Base-by-base conservation (phyloP, 2,113 vertebrate species). In the Junco hyemalis region DNA sequence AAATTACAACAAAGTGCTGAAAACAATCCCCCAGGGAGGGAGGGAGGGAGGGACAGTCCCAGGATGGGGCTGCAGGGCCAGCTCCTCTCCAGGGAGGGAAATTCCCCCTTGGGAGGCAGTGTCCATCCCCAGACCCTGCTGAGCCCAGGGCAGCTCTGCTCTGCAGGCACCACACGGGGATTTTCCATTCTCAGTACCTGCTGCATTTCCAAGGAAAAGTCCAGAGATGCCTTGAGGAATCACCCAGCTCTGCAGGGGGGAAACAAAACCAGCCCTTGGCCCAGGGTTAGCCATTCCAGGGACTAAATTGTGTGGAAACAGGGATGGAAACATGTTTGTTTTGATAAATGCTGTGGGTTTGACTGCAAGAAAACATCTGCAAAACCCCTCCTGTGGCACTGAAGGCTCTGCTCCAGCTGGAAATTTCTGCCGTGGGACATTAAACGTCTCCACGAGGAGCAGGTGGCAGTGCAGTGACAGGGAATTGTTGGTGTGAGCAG, bases 171-270 rank as follows among this genome's bases (percentile, higher is more conserved):
- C 13, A 25, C 11, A 28, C 33, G 8, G 25, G 47, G 45, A 36
- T 13, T 63, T 44, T 19, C 28, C 25, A 24, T 7, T 0, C 11
- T 38, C 19, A 20, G 3, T 0, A 3, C 6, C 20, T 1, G 48
- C 59, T 28, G 40, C 38, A 12, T 35, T 51, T 53, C 44, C 60
- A 47, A 44, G n/a, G 35, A 72, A 70, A 63, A 78, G 9, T 53
- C 25, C 65, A 57, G 31, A 60, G 48, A 20, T 15, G 21, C 18
- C 48, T 47, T 1, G 17, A 36, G 81, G 71, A 65, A 70, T 53
- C 64, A 64, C 26, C 38, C 64, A 47, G 60, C 63, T 73, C 78
- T 36, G 61, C 25, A 5, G 19, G 12, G 4, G 17, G 22, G 4
- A 5, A 70, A 48, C 22, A 17, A 74, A 88, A 50, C 9, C 54